Percentiles rank a stretch among this genome's conserved stretches.
Conservation (phyloP, 2,888 invertebrate species). For the Gerris lacustris region DNA sequence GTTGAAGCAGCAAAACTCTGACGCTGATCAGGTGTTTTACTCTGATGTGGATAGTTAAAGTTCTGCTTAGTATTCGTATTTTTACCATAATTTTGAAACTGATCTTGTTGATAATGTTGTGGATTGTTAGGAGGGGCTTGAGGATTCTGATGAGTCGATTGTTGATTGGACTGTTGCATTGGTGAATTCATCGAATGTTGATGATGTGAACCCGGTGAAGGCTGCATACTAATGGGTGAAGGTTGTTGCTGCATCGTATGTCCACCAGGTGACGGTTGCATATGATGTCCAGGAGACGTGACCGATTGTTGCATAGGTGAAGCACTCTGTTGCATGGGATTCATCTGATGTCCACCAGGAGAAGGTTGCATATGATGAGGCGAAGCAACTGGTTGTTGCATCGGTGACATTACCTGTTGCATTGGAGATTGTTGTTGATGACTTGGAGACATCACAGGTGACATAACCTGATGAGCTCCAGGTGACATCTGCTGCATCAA, state of each 20-base stretch:
- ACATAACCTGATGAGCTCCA: neutral
- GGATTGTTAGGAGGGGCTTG: too few relatives aligned
- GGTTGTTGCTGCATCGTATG: neutral
- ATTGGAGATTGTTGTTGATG: conserved; percentile 2
- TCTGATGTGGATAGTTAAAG: too few relatives aligned
- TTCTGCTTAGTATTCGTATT: too few relatives aligned
- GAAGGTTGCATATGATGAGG: conserved; percentile 8
- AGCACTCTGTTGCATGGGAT: neutral
- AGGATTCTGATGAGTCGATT: too few relatives aligned
- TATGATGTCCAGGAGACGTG: neutral
- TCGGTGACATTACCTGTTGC: neutral
- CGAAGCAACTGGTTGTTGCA: conserved; percentile 4
- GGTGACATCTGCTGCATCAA: neutral
- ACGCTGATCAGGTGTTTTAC: too few relatives aligned
- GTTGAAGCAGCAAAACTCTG: too few relatives aligned
- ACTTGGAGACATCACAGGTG: neutral
- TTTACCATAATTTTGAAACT: too few relatives aligned
- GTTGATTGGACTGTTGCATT: neutral
- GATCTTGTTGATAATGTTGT: too few relatives aligned
- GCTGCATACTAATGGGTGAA: conserved; percentile 1
- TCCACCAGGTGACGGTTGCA: neutral
- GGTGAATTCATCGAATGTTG: neutral
- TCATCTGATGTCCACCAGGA: neutral
- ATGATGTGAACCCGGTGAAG: neutral
- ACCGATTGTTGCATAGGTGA: conserved; percentile 5